A percentile compares a stretch with the other conserved stretches of the same genome.
These are phyloP conservation scores for Megathymus violae DNA, from an alignment of 1,140 invertebrate genomes.

Conservation along the genomic window DNA sequence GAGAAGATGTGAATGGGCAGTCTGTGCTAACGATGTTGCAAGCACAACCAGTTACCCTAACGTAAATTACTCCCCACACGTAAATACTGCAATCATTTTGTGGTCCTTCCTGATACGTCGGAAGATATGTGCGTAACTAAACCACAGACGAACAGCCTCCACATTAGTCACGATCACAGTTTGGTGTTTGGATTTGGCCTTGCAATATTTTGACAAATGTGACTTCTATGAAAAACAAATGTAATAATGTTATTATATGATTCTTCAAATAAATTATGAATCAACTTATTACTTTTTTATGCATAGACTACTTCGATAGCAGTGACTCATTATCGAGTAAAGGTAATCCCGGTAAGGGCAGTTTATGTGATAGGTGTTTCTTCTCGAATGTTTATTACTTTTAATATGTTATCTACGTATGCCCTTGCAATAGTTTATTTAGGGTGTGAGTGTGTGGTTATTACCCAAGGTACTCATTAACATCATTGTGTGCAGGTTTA, in stretches of 20 bases:
- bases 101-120: not conserved
- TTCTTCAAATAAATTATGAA: too few relatives aligned
- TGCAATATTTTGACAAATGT: constrained; percentile 3
- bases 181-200: not conserved
- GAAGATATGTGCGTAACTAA: constrained; percentile 1
- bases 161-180: not conserved
- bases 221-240: too few relatives aligned
- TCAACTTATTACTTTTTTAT: too few relatives aligned
- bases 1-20: not conserved
- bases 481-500: constrained; percentile 84
- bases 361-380: too few relatives aligned
- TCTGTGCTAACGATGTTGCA: not conserved
- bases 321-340: too few relatives aligned
- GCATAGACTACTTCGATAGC: too few relatives aligned
- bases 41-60: not conserved
- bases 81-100: not conserved
- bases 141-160: not conserved
- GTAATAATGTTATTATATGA: too few relatives aligned
- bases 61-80: not conserved
- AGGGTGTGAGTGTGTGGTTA: too few relatives aligned
- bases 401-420: too few relatives aligned
- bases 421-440: too few relatives aligned
- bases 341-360: too few relatives aligned
- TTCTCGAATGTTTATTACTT: too few relatives aligned
- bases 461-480: not conserved